Evolutionary conservation across 2,113 vertebrate species (phyloP).

Genomic region (Myiozetetes cayanensis): DNA sequence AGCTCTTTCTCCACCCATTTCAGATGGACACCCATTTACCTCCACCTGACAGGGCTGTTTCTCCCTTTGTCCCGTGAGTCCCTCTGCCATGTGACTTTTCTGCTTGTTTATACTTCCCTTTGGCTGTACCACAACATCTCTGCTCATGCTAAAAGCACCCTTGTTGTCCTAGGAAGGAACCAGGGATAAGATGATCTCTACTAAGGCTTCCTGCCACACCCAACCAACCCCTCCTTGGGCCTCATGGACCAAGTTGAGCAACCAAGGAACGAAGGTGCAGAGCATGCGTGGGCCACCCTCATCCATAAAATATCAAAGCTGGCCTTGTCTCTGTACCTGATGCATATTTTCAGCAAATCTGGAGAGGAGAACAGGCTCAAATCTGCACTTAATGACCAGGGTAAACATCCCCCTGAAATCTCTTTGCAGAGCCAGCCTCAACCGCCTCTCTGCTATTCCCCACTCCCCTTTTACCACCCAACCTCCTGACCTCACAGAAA

Average conservation of each 20-base stretch:
- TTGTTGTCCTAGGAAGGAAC: fast-evolving
- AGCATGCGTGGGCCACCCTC: background rate
- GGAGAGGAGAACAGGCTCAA: background rate
- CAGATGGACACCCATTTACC: background rate
- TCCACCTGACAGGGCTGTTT: background rate
- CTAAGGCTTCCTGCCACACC: background rate
- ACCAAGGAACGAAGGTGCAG: background rate
- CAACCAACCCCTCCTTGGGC: fast-evolving
- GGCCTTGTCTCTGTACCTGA: background rate
- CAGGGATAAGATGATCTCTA: no score
- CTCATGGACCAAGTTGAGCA: background rate
- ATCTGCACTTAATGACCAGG: background rate
- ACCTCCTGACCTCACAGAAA: constrained; percentile 34
- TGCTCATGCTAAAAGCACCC: background rate
- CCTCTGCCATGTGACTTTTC: background rate
- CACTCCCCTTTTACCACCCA: background rate
- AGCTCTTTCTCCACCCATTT: background rate
- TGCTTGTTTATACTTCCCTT: background rate
- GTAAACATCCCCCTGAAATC: background rate
- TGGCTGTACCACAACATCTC: background rate
- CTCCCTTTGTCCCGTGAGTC: background rate
- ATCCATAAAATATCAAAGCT: background rate
- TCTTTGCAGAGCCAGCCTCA: background rate
- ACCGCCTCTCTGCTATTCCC: background rate
- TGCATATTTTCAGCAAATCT: background rate